Evolutionary conservation across 2,888 invertebrate genomes (phyloP).

Genomic region (Drosophila histrio): DNA sequence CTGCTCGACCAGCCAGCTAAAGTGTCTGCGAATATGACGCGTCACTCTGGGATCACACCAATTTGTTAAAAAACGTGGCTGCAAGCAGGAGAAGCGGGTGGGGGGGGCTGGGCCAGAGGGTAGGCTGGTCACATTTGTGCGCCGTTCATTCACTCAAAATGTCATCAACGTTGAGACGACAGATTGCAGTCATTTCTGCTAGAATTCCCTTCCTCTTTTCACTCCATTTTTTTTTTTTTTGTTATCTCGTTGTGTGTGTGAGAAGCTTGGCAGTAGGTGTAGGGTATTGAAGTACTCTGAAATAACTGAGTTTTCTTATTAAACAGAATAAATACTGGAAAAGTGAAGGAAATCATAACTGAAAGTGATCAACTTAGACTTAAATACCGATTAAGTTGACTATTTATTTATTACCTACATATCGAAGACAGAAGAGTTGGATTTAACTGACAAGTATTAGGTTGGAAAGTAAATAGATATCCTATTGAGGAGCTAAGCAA

Average conservation of each 20-base stretch:
- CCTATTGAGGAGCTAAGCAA: no score
- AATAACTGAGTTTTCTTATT: background rate
- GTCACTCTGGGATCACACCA: constrained; percentile 81
- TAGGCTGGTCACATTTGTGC: constrained; percentile 70
- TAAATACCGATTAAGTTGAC: no score
- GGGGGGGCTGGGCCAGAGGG: constrained; percentile 16
- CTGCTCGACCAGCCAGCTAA: constrained; percentile 59
- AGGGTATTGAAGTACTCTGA: constrained; percentile 30
- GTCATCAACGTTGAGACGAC: constrained; percentile 80
- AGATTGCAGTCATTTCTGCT: constrained; percentile 78
- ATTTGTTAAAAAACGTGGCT: constrained; percentile 75
- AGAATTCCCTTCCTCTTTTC: constrained; percentile 29
- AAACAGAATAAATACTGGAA: background rate
- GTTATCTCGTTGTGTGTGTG: constrained; percentile 38
- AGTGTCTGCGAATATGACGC: constrained; percentile 77
- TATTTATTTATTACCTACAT: no score
- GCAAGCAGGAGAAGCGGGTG: background rate
- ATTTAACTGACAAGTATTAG: no score
- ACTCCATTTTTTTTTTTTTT: constrained; percentile 32
- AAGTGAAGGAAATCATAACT: background rate
- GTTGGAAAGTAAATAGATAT: no score
- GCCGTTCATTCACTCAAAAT: constrained; percentile 80
- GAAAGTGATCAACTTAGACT: background rate
- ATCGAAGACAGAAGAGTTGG: no score
- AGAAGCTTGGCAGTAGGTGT: constrained; percentile 5